Conservation (phyloP, 2,113 vertebrate species). For the Elanoides forficatus region DNA sequence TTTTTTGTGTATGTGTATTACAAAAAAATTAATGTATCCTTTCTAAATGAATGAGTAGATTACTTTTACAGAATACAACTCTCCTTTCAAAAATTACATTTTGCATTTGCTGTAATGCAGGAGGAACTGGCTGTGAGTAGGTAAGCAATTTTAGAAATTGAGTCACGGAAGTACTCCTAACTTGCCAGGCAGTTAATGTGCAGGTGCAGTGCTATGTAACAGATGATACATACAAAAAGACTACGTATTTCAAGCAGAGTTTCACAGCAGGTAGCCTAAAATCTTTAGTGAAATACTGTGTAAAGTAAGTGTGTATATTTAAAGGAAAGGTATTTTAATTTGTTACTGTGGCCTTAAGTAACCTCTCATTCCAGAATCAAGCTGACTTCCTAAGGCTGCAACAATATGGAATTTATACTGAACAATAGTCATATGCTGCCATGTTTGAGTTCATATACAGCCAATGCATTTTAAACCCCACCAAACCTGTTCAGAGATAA, state of each 20-base stretch:
- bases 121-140: not conserved
- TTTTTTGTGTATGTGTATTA: not conserved
- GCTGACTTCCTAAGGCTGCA: not conserved
- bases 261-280: not conserved
- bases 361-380: not conserved
- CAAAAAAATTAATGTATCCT: not conserved
- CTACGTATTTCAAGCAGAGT: not conserved
- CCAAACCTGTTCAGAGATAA: constrained; percentile 53
- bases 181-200: not conserved
- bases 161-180: not conserved
- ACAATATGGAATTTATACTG: not conserved
- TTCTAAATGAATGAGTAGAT: not conserved
- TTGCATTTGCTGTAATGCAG: not conserved
- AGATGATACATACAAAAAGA: not conserved
- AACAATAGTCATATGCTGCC: not conserved
- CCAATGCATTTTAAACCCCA: constrained; percentile 9
- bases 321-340: constrained; percentile 1
- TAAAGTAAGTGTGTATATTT: not conserved
- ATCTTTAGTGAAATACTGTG: not conserved
- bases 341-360: not conserved
- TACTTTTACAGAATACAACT: not conserved
- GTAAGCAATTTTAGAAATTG: not conserved
- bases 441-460: not conserved
- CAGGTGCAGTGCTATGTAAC: not conserved
- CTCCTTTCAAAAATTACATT: not conserved